phyloP scores from a whole-genome alignment of 1,140 invertebrate species.

The Pseudobourletiella spinata region DNA sequence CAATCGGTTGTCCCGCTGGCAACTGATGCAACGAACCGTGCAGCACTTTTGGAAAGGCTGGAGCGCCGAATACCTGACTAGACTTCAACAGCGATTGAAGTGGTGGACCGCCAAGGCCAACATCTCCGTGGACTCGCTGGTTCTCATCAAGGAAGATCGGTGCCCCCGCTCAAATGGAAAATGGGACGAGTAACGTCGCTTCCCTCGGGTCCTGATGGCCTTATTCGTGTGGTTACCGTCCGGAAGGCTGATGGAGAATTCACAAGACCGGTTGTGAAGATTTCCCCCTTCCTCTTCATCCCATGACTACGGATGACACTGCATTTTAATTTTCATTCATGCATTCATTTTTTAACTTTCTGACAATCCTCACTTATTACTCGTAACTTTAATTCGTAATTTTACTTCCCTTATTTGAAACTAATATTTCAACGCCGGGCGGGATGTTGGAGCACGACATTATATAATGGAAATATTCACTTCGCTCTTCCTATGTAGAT shows the following conservation, averaged over 20 bases:
- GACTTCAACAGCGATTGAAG: not conserved
- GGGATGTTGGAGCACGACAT: too few relatives aligned
- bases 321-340: too few relatives aligned
- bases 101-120: not conserved
- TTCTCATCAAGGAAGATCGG: not conserved
- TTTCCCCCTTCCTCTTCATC: not conserved
- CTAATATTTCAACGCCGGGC: too few relatives aligned
- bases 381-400: too few relatives aligned
- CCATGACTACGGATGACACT: too few relatives aligned
- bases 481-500: too few relatives aligned
- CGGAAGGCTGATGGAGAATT: not conserved
- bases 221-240: slow-evolving; percentile 32
- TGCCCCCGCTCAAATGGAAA: slow-evolving; percentile 37
- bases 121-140: not conserved
- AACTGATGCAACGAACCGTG: not conserved
- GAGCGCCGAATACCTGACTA: not conserved
- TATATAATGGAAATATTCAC: too few relatives aligned
- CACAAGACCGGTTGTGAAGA: not conserved
- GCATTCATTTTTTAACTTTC: too few relatives aligned
- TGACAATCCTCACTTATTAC: too few relatives aligned
- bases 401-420: too few relatives aligned
- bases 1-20: not conserved
- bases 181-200: slow-evolving; percentile 37
- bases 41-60: not conserved
- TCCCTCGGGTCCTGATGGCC: slow-evolving; percentile 34